Evolutionary conservation across 1,140 invertebrate genomes (phyloP).

Genomic region (Berghia stephanieae): DNA sequence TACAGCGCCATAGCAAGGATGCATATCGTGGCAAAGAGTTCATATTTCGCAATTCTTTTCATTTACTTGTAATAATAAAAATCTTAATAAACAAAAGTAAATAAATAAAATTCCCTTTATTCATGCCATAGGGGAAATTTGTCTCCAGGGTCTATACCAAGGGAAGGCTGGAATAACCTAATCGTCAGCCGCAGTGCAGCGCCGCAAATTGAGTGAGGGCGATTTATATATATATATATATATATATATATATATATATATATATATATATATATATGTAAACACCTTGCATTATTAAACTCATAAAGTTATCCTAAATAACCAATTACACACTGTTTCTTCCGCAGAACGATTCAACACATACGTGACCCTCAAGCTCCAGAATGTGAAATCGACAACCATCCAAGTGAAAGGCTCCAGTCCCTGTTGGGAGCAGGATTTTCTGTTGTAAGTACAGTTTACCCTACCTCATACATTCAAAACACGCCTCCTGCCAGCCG

Average conservation of each 20-base stretch:
- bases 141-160: too few species aligned
- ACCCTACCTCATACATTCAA: too few species aligned
- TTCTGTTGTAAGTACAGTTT: constrained; percentile 89
- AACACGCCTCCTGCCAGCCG: background rate
- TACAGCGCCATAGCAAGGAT: too few species aligned
- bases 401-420: constrained; percentile 93
- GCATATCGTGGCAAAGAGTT: background rate
- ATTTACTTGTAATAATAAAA: background rate
- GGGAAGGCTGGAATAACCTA: too few species aligned
- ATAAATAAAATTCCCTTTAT: too few species aligned
- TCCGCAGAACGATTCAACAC: constrained; percentile 67
- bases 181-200: too few species aligned
- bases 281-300: background rate
- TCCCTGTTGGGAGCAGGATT: constrained; percentile 98
- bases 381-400: constrained; percentile 98
- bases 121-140: too few species aligned
- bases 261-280: background rate
- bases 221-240: background rate
- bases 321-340: too few species aligned
- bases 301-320: background rate
- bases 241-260: background rate
- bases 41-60: background rate
- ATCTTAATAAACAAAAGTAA: too few species aligned
- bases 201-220: background rate
- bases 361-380: constrained; percentile 95